Conservation (phyloP, 2,888 invertebrate species). For the Nephrotoma appendiculata region DNA sequence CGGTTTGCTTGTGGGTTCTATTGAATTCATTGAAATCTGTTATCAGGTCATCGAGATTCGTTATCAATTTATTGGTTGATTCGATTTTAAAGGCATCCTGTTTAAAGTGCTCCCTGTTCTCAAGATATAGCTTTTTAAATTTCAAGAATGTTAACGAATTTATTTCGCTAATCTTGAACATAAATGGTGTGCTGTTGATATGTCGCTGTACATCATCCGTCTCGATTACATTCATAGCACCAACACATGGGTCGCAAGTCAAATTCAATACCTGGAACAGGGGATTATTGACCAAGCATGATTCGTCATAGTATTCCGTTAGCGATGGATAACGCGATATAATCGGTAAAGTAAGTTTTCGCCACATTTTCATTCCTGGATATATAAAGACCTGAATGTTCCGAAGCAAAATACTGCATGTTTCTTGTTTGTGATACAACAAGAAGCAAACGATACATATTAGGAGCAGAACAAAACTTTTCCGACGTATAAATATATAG, state of each 20-base stretch:
- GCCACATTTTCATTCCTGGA: slow-evolving; percentile 58
- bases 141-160: slow-evolving; percentile 28
- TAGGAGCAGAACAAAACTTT: not conserved
- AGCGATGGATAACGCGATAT: slow-evolving; percentile 54
- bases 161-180: slow-evolving; percentile 42
- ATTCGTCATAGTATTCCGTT: slow-evolving; percentile 70
- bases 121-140: not conserved
- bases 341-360: slow-evolving; percentile 61
- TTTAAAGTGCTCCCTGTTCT: slow-evolving; percentile 42
- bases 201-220: slow-evolving; percentile 32
- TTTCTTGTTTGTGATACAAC: slow-evolving; percentile 36
- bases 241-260: slow-evolving; percentile 73
- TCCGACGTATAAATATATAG: not conserved
- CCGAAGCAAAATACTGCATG: slow-evolving; percentile 50
- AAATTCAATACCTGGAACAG: slow-evolving; percentile 67
- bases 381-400: slow-evolving; percentile 69
- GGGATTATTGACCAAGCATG: slow-evolving; percentile 70
- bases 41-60: slow-evolving; percentile 29
- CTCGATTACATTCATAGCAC: slow-evolving; percentile 51
- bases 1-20: slow-evolving; percentile 10
- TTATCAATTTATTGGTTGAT: slow-evolving; percentile 25
- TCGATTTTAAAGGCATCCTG: slow-evolving; percentile 44
- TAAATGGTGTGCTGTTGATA: slow-evolving; percentile 33
- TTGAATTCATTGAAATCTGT: slow-evolving; percentile 19
- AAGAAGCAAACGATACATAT: not conserved